Evolutionary conservation across 2,888 invertebrate species (phyloP).

Genomic region (Lasioglossum morio): DNA sequence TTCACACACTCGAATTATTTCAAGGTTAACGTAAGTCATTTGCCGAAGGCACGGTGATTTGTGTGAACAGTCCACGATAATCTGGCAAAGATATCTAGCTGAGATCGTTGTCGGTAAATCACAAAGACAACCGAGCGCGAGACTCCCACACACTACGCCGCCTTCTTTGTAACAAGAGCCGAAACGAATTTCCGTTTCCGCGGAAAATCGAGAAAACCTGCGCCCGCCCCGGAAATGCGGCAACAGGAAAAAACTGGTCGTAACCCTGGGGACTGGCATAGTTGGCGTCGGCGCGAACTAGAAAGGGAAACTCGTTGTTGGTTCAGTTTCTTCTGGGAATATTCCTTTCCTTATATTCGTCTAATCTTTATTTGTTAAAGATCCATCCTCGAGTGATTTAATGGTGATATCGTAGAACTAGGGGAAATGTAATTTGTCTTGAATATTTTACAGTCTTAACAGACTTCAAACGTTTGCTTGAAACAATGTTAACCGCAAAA

Average conservation of each 20-base stretch:
- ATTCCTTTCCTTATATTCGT: neutral
- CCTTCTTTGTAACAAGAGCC: constrained; percentile 24
- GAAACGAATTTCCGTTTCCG: constrained; percentile 54
- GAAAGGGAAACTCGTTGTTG: constrained; percentile 49
- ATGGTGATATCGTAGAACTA: neutral
- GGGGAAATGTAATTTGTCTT: too few relatives aligned
- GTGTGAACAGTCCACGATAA: neutral
- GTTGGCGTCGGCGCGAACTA: constrained; percentile 38
- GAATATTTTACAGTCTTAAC: too few relatives aligned
- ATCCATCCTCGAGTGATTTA: neutral
- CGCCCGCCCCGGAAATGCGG: constrained; percentile 42
- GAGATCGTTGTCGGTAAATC: constrained; percentile 29
- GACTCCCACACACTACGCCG: constrained; percentile 20
- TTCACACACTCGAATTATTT: neutral
- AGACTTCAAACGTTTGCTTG: too few relatives aligned
- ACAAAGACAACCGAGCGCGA: constrained; percentile 1
- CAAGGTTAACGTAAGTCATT: neutral
- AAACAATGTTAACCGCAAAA: too few relatives aligned
- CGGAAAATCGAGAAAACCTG: constrained; percentile 5
- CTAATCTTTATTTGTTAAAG: neutral
- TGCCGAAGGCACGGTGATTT: neutral
- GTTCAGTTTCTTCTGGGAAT: neutral
- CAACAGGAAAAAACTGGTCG: constrained; percentile 21
- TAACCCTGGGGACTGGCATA: constrained; percentile 42
- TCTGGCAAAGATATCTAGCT: neutral